Evolutionary conservation across 2,797 vertebrate species (phyloP).

Genomic region (Enteromius paludinosus): DNA sequence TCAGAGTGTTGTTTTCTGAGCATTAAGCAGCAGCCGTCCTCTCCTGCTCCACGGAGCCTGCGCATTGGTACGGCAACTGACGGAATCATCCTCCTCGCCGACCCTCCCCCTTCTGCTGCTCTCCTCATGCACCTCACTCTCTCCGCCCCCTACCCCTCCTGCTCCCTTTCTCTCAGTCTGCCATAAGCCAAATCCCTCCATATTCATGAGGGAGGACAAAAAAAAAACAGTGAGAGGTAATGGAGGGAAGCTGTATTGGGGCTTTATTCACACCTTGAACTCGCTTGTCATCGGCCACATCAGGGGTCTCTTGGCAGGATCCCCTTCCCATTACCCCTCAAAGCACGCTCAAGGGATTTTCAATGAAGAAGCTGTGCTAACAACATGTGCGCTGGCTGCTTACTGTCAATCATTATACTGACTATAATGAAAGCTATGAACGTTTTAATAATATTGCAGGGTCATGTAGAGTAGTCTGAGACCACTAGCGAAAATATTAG

Average conservation of each 20-base stretch:
- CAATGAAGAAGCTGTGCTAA: conserved; percentile 3
- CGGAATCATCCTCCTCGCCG: conserved; percentile 62
- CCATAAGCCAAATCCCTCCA: conserved; percentile 58
- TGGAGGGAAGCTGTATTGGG: conserved; percentile 44
- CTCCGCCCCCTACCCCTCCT: conserved; percentile 46
- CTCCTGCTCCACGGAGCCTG: conserved; percentile 64
- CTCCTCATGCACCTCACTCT: conserved; percentile 56
- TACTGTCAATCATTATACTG: conserved; percentile 15
- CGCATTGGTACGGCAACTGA: conserved; percentile 73
- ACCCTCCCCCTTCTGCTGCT: conserved; percentile 50
- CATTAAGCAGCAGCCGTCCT: conserved; percentile 74
- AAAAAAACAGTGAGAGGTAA: conserved; percentile 37
- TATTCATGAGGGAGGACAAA: conserved; percentile 70
- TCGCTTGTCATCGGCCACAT: conserved; percentile 45
- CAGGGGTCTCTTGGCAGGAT: conserved; percentile 33
- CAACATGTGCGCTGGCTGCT: background rate
- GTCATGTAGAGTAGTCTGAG: background rate
- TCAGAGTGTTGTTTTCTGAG: conserved; percentile 75
- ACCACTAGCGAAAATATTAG: background rate
- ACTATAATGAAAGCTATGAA: conserved; percentile 6
- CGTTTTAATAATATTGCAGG: background rate
- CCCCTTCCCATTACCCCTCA: conserved; percentile 24
- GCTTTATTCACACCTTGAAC: conserved; percentile 57
- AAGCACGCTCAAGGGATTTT: conserved; percentile 31
- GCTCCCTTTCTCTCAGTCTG: conserved; percentile 23